phyloP scores from a whole-genome alignment of 1,140 invertebrate genomes.

The Brachionus rotundiformis region DNA sequence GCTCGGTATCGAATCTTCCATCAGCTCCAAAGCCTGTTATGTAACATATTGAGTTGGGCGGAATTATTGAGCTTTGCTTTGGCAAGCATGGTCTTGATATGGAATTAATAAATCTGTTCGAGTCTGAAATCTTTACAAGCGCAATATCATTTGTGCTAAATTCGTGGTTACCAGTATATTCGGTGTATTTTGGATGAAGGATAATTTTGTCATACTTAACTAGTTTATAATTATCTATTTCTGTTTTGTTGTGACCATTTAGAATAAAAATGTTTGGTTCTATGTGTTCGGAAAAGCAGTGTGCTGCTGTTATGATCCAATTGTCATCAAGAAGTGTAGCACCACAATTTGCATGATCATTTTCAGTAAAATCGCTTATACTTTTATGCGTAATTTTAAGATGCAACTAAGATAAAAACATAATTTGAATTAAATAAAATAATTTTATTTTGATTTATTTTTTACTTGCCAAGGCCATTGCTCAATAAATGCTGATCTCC shows the following conservation, averaged over 20 bases:
- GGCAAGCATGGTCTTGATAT: slow-evolving; percentile 32
- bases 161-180: slow-evolving; percentile 32
- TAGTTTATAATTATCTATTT: slow-evolving; percentile 14
- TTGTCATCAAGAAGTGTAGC: slow-evolving; percentile 34
- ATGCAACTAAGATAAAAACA: slow-evolving; percentile 21
- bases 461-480: slow-evolving; percentile 52
- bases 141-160: slow-evolving; percentile 44
- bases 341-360: slow-evolving; percentile 49
- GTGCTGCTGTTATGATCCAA: slow-evolving; percentile 50
- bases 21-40: slow-evolving; percentile 43
- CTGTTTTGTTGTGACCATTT: slow-evolving; percentile 21
- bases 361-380: background rate
- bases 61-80: slow-evolving; percentile 27
- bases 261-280: slow-evolving; percentile 46
- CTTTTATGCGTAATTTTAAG: slow-evolving; percentile 28
- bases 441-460: background rate
- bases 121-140: background rate
- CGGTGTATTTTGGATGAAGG: slow-evolving; percentile 27
- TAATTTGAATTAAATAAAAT: background rate
- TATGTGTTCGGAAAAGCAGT: slow-evolving; percentile 33
- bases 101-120: background rate
- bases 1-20: background rate
- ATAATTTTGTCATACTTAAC: slow-evolving; percentile 43
- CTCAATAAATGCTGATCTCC: background rate
- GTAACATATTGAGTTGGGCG: slow-evolving; percentile 44